phyloP scores from a whole-genome alignment of 2,113 vertebrate species.

The Thamnaconus septentrionalis region DNA sequence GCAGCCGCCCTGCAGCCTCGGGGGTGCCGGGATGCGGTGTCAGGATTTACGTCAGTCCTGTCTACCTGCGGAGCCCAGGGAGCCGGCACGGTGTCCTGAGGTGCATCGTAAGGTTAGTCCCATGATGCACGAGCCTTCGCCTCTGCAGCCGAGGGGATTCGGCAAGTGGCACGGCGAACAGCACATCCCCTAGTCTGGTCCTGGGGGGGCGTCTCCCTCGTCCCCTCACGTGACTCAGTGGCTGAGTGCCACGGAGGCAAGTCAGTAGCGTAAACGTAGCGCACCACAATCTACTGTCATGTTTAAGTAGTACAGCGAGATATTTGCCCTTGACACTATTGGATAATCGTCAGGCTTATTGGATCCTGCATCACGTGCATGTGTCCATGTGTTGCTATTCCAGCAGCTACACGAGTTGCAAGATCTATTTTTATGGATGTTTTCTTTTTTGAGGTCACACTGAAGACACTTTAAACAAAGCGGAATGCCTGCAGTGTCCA shows the following conservation, averaged over 20 bases:
- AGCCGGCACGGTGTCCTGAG: conserved; percentile 46
- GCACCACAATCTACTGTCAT: too few relatives aligned
- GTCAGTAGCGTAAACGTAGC: too few relatives aligned
- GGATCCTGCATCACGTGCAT: too few relatives aligned
- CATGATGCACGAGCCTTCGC: conserved; percentile 50
- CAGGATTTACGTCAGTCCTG: conserved; percentile 72
- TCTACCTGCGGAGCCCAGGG: conserved; percentile 59
- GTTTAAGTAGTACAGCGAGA: too few relatives aligned
- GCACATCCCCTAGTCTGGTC: conserved; percentile 33
- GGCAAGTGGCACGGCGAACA: conserved; percentile 37
- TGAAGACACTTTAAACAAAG: too few relatives aligned
- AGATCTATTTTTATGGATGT: too few relatives aligned
- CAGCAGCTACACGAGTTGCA: too few relatives aligned
- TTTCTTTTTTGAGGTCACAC: too few relatives aligned
- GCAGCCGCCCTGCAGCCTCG: conserved; percentile 27
- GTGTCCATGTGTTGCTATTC: too few relatives aligned
- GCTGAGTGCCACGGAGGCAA: conserved; percentile 9
- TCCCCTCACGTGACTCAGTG: conserved; percentile 15
- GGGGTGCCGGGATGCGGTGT: conserved; percentile 35
- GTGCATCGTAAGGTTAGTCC: conserved; percentile 43
- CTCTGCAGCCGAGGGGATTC: conserved; percentile 43
- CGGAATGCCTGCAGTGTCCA: too few relatives aligned
- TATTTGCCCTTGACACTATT: too few relatives aligned
- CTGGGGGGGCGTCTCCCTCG: conserved; percentile 12
- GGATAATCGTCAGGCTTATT: too few relatives aligned